Evolutionary conservation across 2,113 vertebrate genomes (phyloP).

Genomic region (Ursus arctos): DNA sequence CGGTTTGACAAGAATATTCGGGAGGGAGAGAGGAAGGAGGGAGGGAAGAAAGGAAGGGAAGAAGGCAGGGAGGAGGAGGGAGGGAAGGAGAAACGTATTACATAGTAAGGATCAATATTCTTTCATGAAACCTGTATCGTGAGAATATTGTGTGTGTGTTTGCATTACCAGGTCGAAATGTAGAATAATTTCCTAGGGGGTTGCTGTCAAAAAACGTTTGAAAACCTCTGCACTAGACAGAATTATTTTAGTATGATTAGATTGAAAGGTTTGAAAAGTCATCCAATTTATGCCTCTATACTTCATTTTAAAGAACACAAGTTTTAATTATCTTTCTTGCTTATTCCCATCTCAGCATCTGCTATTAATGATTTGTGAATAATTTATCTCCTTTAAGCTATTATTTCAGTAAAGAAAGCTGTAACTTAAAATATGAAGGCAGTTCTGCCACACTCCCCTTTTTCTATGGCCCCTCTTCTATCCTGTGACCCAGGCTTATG

Average conservation of each 20-base stretch:
- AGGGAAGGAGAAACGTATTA: neutral
- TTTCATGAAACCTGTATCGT: conserved; percentile 10
- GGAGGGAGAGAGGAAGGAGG: neutral
- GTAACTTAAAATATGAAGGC: conserved; percentile 20
- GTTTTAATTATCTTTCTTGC: conserved; percentile 53
- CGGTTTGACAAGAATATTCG: neutral
- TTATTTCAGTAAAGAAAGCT: conserved; percentile 57
- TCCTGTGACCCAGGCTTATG: neutral
- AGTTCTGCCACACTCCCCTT: neutral
- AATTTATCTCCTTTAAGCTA: conserved; percentile 43
- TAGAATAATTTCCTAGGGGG: neutral
- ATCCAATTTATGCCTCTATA: neutral
- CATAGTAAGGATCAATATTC: neutral
- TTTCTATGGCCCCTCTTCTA: neutral
- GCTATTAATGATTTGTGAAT: conserved; percentile 54
- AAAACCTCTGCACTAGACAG: neutral
- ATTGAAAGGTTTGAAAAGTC: conserved; percentile 61
- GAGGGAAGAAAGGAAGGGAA: neutral
- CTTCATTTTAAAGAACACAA: conserved; percentile 55
- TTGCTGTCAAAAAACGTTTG: conserved; percentile 24
- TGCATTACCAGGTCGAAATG: neutral
- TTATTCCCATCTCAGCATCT: conserved; percentile 47
- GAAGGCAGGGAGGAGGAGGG: neutral
- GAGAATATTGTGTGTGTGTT: neutral
- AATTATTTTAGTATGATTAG: conserved; percentile 7